A percentile compares a stretch with the other conserved stretches of the same genome.
Evolutionary conservation across 2,113 vertebrate species (phyloP).

Genomic region (Heptranchias perlo): DNA sequence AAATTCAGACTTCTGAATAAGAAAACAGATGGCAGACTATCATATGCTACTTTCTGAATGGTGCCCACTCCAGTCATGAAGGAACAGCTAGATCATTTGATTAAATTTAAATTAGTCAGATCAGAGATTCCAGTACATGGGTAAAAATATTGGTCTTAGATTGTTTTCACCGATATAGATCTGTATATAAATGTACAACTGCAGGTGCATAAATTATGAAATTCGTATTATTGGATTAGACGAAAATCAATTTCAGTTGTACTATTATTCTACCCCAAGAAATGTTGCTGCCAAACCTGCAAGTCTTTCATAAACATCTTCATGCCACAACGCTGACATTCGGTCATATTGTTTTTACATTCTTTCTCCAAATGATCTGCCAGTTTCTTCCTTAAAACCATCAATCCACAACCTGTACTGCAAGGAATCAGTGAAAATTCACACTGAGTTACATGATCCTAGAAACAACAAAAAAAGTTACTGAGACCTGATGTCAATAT

Average conservation of each 20-base stretch:
- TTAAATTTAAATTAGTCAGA: neutral
- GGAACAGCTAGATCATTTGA: neutral
- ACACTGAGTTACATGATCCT: slow-evolving; percentile 64
- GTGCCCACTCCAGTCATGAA: neutral
- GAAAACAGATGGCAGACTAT: neutral
- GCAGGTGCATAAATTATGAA: neutral
- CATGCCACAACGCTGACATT: slow-evolving; percentile 49
- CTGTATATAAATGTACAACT: neutral
- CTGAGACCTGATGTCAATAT: neutral
- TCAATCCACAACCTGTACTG: slow-evolving; percentile 58
- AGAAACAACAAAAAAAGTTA: slow-evolving; percentile 12
- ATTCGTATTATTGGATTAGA: neutral
- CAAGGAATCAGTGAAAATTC: slow-evolving; percentile 61
- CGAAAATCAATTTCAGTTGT: neutral
- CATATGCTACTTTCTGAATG: neutral
- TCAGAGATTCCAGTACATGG: neutral
- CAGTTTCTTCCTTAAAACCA: slow-evolving; percentile 57
- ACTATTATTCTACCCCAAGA: neutral
- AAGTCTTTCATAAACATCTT: slow-evolving; percentile 47
- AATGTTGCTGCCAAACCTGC: slow-evolving; percentile 46
- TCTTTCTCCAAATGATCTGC: slow-evolving; percentile 59
- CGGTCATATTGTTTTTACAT: slow-evolving; percentile 53
- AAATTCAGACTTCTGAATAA: neutral
- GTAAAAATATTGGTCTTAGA: neutral
- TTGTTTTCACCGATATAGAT: neutral